Percentiles rank a stretch among this genome's conserved stretches.
Evolutionary conservation across 2,888 invertebrate species (phyloP).

Genomic region (Agrilus mali): DNA sequence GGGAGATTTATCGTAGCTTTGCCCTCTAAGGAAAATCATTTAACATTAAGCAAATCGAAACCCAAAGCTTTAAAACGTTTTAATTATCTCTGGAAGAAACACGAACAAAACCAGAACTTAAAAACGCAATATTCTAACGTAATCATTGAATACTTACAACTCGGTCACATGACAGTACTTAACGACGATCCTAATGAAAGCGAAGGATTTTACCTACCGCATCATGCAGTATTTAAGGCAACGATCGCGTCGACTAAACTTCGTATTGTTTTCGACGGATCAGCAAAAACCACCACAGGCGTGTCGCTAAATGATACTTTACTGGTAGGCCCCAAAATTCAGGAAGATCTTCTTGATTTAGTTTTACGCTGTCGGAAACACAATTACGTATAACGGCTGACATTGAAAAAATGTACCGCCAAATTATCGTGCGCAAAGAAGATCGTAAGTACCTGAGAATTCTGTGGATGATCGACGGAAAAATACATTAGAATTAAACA

Average conservation of each 20-base stretch:
- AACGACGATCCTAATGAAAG: conserved; percentile 1
- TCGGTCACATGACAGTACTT: conserved; percentile 10
- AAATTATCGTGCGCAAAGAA: too few relatives aligned
- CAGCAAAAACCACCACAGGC: conserved; percentile 6
- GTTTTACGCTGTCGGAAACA: not conserved
- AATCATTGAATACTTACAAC: conserved; percentile 10
- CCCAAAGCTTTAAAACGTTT: conserved; percentile 6
- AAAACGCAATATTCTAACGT: conserved; percentile 8
- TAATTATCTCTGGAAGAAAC: conserved; percentile 6
- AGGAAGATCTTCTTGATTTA: conserved; percentile 5
- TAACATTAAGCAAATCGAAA: conserved; percentile 7
- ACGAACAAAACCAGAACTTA: conserved; percentile 6
- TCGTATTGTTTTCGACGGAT: conserved; percentile 11
- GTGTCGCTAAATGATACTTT: too few relatives aligned
- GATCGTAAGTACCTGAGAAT: too few relatives aligned
- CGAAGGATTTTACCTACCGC: conserved; percentile 8
- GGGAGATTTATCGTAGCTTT: conserved; percentile 1
- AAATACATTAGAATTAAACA: conserved; percentile 6
- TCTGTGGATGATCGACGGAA: too few relatives aligned
- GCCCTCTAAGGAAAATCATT: conserved; percentile 1
- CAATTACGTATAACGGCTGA: too few relatives aligned
- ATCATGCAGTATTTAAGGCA: conserved; percentile 11
- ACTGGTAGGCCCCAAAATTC: conserved; percentile 2
- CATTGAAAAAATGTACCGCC: too few relatives aligned
- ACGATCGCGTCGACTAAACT: conserved; percentile 10